Conservation (phyloP, 2,797 vertebrate genomes). For the Cygnus olor region DNA sequence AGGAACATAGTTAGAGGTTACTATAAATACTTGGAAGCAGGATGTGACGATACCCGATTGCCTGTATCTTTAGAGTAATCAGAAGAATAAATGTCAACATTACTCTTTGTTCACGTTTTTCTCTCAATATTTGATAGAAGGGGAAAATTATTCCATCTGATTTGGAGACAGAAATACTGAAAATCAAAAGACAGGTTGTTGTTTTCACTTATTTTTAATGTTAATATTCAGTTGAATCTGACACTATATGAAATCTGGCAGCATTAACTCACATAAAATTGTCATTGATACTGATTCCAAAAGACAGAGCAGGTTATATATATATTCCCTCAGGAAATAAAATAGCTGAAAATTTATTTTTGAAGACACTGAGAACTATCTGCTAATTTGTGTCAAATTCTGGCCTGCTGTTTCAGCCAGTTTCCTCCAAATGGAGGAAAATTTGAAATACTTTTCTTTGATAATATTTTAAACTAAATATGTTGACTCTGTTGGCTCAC, state of each 20-base stretch:
- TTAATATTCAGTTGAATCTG: background rate
- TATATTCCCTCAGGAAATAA: background rate
- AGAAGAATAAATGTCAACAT: background rate
- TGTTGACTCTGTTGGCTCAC: background rate
- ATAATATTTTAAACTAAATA: background rate
- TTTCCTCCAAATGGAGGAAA: background rate
- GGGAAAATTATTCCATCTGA: constrained; percentile 82
- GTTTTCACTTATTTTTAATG: background rate
- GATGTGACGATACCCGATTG: rapidly evolving
- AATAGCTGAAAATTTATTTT: background rate
- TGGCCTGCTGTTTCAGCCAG: background rate
- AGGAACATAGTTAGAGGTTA: background rate
- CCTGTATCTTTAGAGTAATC: background rate
- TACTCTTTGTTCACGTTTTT: background rate
- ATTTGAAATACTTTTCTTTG: background rate
- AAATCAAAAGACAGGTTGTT: constrained; percentile 71
- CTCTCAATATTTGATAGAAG: constrained; percentile 37
- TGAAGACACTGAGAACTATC: background rate
- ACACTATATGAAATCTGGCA: background rate
- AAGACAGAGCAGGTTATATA: background rate
- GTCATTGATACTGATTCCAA: background rate
- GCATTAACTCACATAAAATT: background rate
- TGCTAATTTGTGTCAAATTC: constrained; percentile 2
- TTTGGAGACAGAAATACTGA: constrained; percentile 75
- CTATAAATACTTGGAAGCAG: background rate